A percentile compares a stretch with the other conserved stretches of the same genome.
Evolutionary conservation across 1,140 invertebrate genomes (phyloP).

Genomic region (Probaryconus sp.): DNA sequence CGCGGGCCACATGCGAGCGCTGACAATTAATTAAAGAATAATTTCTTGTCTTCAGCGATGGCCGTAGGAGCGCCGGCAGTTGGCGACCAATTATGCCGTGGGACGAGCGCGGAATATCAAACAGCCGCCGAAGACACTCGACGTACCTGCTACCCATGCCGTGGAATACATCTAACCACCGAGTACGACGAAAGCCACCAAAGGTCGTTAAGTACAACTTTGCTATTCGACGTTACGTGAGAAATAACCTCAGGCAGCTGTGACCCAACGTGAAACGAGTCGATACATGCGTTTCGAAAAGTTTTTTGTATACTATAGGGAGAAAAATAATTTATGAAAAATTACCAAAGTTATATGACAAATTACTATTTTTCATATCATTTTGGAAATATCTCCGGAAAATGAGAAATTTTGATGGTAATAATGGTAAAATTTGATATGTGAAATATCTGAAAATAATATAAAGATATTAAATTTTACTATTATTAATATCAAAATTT

Average conservation of each 20-base stretch:
- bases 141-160: slow-evolving; percentile 35
- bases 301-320: no score
- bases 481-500: no score
- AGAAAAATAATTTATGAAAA: no score
- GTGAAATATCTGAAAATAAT: no score
- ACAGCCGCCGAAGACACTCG: slow-evolving; percentile 65
- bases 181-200: slow-evolving; percentile 63
- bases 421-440: no score
- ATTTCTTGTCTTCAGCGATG: slow-evolving; percentile 77
- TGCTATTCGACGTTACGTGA: slow-evolving; percentile 43
- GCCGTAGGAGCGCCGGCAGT: slow-evolving; percentile 73
- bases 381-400: no score
- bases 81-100: slow-evolving; percentile 77
- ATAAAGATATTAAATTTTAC: no score
- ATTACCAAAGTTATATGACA: no score
- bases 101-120: slow-evolving; percentile 76
- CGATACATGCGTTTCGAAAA: no score
- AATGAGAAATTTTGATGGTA: no score
- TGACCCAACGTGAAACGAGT: slow-evolving; percentile 40
- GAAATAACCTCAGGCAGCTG: slow-evolving; percentile 55
- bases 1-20: slow-evolving; percentile 65
- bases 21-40: slow-evolving; percentile 80
- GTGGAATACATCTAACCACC: slow-evolving; percentile 16
- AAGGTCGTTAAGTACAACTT: slow-evolving; percentile 55
- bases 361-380: no score